These are phyloP conservation scores for Heloderma charlesbogerti DNA, from an alignment of 2,113 vertebrate genomes.

Conservation along the genomic window DNA sequence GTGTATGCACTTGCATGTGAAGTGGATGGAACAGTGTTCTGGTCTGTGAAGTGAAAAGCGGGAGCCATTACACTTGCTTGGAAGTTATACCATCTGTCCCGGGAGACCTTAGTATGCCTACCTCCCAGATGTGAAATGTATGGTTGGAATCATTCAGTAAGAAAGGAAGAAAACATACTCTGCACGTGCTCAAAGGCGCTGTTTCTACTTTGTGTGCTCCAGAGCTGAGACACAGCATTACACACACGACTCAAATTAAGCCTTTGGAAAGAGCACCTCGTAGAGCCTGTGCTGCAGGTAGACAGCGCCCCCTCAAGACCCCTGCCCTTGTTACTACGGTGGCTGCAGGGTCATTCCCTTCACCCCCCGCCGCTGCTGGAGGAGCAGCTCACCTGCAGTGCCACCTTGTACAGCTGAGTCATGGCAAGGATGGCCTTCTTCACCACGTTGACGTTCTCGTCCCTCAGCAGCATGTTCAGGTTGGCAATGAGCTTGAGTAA, in stretches of 20 bases:
- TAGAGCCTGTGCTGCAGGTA: background rate
- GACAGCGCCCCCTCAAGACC: background rate
- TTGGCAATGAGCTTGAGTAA: conserved; percentile 91
- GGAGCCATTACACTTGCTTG: background rate
- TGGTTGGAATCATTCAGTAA: too few relatives aligned
- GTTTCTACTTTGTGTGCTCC: background rate
- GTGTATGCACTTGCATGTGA: background rate
- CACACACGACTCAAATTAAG: too few relatives aligned
- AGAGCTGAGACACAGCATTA: background rate
- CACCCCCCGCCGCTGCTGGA: too few relatives aligned
- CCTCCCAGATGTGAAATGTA: too few relatives aligned
- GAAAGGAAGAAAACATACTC: background rate
- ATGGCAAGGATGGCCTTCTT: conserved; percentile 95
- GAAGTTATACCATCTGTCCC: background rate
- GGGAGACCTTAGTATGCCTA: background rate
- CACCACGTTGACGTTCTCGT: conserved; percentile 95
- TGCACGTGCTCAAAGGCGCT: background rate
- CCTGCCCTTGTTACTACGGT: background rate
- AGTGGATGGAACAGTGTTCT: too few relatives aligned
- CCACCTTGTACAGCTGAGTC: conserved; percentile 93
- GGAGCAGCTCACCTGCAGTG: conserved; percentile 83
- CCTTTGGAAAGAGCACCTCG: background rate
- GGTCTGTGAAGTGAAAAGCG: too few relatives aligned
- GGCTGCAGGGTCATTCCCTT: background rate
- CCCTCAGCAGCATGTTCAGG: conserved; percentile 92